Evolutionary conservation across 2,797 vertebrate species (phyloP).

Genomic region (Periparus ater): DNA sequence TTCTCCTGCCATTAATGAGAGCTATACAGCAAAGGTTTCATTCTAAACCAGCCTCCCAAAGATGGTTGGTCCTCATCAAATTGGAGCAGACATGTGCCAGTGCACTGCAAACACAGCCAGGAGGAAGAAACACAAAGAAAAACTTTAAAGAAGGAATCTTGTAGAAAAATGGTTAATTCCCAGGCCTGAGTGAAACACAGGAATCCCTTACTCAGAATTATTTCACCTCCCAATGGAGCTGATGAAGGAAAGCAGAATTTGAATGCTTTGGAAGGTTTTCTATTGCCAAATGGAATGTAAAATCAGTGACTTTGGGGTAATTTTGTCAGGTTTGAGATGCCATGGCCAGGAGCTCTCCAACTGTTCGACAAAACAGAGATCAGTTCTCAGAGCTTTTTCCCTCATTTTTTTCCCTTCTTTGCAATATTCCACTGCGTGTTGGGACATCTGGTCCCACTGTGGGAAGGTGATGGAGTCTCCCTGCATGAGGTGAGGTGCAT

Average conservation of each 20-base stretch:
- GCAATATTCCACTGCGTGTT: background rate
- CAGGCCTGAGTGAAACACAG: background rate
- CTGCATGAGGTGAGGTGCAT: constrained; percentile 8
- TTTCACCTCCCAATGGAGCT: constrained; percentile 14
- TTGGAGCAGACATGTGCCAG: background rate
- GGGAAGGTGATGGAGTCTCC: constrained; percentile 52
- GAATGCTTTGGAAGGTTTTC: constrained; percentile 29
- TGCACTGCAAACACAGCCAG: background rate
- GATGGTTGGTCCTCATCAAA: background rate
- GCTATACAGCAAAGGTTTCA: background rate
- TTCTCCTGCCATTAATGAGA: constrained; percentile 19
- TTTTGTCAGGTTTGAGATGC: constrained; percentile 20
- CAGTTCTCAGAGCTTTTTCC: constrained; percentile 38
- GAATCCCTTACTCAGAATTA: constrained; percentile 11
- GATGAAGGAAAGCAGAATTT: constrained; percentile 28
- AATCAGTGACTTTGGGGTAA: constrained; percentile 36
- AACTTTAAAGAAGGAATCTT: background rate
- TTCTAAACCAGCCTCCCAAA: background rate
- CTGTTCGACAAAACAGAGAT: constrained; percentile 58
- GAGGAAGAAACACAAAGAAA: background rate
- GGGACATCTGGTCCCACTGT: constrained; percentile 68
- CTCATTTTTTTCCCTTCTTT: background rate
- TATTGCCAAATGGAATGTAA: constrained; percentile 41
- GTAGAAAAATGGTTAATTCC: background rate
- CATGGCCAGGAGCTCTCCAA: constrained; percentile 51